These are phyloP conservation scores for Terrapene triunguis DNA, from an alignment of 2,113 vertebrate species.

Conservation along the genomic window DNA sequence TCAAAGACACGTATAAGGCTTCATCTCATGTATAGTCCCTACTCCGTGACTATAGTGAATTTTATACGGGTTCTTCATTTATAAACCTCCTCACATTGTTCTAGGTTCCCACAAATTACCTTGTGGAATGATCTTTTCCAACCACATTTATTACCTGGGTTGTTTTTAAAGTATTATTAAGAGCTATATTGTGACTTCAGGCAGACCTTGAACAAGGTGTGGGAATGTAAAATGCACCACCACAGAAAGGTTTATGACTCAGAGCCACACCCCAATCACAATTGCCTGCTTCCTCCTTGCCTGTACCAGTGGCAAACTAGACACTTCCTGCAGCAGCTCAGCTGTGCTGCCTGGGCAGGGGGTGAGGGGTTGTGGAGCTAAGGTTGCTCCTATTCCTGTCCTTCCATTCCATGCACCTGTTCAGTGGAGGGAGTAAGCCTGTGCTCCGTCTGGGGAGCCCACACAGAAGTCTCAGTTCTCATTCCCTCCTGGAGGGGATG, in stretches of 20 bases:
- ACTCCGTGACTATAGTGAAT: neutral
- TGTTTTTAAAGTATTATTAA: neutral
- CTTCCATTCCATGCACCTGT: neutral
- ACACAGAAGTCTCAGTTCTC: neutral
- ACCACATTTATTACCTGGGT: neutral
- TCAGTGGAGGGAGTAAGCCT: neutral
- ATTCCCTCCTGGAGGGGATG: neutral
- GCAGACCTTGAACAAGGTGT: neutral
- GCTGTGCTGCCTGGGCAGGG: conserved; percentile 10
- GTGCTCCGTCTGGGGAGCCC: neutral
- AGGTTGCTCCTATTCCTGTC: neutral
- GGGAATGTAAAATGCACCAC: neutral
- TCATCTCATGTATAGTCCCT: neutral
- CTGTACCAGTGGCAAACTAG: neutral
- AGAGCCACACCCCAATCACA: neutral
- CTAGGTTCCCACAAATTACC: neutral
- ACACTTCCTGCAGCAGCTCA: neutral
- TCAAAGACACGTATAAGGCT: neutral
- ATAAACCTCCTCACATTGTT: neutral
- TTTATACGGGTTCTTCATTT: neutral
- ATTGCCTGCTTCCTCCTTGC: conserved; percentile 37
- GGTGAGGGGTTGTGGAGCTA: neutral
- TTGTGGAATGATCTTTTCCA: neutral
- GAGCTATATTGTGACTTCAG: neutral
- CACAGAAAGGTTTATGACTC: neutral